Percentiles rank a stretch among this genome's conserved stretches.
Conservation (phyloP, 2,113 vertebrate species). For the Saccopteryx leptura region DNA sequence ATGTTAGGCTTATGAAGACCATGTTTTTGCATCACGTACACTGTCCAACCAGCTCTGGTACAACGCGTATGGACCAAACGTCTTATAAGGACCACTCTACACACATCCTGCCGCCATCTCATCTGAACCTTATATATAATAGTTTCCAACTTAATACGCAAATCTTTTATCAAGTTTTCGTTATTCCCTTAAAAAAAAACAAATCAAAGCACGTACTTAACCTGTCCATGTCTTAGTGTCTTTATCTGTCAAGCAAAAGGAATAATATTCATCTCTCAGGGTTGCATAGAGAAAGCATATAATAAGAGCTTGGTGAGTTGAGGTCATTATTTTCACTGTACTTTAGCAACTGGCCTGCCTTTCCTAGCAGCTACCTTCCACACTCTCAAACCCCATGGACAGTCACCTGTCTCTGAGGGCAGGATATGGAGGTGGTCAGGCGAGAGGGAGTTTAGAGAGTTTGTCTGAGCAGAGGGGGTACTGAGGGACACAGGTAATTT, state of each 20-base stretch:
- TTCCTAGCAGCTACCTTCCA: not conserved
- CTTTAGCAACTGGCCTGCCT: not conserved
- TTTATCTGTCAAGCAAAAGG: not conserved
- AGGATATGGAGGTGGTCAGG: not conserved
- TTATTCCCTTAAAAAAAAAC: not conserved
- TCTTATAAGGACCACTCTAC: not conserved
- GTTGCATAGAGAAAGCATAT: not conserved
- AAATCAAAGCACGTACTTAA: constrained; percentile 28
- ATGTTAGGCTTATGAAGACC: not conserved
- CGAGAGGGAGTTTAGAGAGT: not conserved
- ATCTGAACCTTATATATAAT: not conserved
- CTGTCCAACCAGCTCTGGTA: not conserved
- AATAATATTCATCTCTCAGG: not conserved
- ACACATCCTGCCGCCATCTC: not conserved
- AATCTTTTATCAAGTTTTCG: not conserved
- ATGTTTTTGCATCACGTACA: not conserved
- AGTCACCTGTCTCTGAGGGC: not conserved
- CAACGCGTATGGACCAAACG: not conserved
- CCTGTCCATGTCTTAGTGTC: not conserved
- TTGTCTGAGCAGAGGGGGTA: not conserved
- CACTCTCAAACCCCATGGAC: not conserved
- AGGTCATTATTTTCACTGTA: not conserved
- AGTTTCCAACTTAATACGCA: not conserved
- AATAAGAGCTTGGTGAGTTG: not conserved
- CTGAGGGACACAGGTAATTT: not conserved